Evolutionary conservation across 1,140 invertebrate species (phyloP).

Genomic region (Heliconius eleuchia): DNA sequence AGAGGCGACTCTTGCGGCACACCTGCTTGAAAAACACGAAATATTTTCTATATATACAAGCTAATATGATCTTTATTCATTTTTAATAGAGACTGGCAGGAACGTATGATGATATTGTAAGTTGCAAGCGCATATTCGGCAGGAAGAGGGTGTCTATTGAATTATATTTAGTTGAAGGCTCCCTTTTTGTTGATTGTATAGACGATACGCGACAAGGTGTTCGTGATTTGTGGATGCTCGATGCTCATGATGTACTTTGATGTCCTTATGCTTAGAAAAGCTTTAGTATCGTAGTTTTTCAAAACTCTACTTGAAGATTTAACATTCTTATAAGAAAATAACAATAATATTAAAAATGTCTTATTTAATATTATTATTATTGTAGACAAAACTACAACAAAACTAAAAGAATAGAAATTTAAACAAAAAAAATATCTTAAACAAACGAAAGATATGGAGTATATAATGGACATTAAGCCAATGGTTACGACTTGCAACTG

Average conservation of each 20-base stretch:
- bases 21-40: constrained; percentile 55
- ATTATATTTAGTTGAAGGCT: constrained; percentile 76
- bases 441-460: too few species aligned
- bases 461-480: too few species aligned
- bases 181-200: constrained; percentile 69
- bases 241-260: constrained; percentile 12
- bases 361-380: too few species aligned
- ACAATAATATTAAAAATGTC: neutral
- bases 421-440: too few species aligned
- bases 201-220: constrained; percentile 75
- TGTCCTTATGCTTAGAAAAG: constrained; percentile 7
- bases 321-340: neutral
- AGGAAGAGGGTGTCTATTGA: constrained; percentile 78
- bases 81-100: constrained; percentile 35
- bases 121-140: constrained; percentile 65
- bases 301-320: neutral
- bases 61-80: constrained; percentile 44
- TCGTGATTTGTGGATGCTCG: constrained; percentile 4
- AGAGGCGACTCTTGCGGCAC: constrained; percentile 67
- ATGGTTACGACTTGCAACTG: too few species aligned
- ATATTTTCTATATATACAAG: constrained; percentile 8
- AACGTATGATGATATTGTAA: constrained; percentile 47
- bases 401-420: too few species aligned
- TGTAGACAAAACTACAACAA: too few species aligned
- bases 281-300: neutral